Conservation (phyloP, 1,140 invertebrate genomes). For the Bombus ignitus region DNA sequence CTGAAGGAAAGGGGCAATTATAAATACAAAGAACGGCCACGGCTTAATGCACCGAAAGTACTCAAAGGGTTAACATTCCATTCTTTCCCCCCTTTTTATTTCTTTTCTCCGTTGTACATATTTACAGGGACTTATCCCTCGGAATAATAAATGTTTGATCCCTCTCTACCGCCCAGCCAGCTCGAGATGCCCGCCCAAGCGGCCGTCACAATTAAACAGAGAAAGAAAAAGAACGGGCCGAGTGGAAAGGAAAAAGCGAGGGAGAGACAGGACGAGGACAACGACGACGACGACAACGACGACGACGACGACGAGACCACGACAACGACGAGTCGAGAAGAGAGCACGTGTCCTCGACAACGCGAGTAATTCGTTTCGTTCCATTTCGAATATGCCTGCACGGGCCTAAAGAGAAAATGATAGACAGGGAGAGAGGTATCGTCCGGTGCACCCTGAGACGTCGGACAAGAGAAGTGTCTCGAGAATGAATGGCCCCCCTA, state of each 20-base stretch:
- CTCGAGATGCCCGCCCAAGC: conserved; percentile 24
- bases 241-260: neutral
- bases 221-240: neutral
- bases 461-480: conserved; percentile 43
- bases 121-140: conserved; percentile 36
- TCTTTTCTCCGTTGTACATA: conserved; percentile 18
- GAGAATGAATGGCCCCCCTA: conserved; percentile 44
- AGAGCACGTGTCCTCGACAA: conserved; percentile 45
- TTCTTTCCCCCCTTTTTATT: neutral
- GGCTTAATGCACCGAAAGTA: neutral
- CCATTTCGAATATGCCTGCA: conserved; percentile 39
- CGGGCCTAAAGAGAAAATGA: conserved; percentile 45
- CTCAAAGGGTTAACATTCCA: conserved; percentile 42
- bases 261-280: conserved; percentile 7
- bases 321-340: conserved; percentile 54
- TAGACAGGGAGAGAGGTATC: conserved; percentile 44
- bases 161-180: conserved; percentile 19
- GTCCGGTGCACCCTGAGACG: neutral
- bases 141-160: conserved; percentile 48
- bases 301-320: conserved; percentile 19
- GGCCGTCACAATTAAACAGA: conserved; percentile 35
- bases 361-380: conserved; percentile 53
- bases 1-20: neutral
- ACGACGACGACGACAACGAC: conserved; percentile 28
- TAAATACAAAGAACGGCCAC: conserved; percentile 16